Evolutionary conservation across 2,888 invertebrate species (phyloP).

Genomic region (Meandrusa payeni): DNA sequence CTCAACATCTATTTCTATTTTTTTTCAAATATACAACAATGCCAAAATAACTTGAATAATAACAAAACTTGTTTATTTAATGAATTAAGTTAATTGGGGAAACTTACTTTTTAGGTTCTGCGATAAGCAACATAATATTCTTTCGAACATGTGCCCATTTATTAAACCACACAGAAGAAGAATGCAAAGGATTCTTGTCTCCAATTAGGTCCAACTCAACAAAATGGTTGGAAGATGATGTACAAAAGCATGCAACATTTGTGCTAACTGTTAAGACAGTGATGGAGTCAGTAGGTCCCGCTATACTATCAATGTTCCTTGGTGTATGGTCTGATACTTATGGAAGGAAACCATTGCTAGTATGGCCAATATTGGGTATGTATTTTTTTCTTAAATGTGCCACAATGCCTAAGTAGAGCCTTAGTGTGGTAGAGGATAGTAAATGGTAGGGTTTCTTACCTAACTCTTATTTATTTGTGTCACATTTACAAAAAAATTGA

Average conservation of each 20-base stretch:
- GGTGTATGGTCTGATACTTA: conserved; percentile 92
- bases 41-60: too few species aligned
- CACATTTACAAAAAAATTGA: too few species aligned
- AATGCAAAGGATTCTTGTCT: conserved; percentile 78
- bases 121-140: conserved; percentile 84
- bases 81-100: too few species aligned
- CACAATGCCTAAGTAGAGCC: too few species aligned
- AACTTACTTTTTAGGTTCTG: conserved; percentile 75
- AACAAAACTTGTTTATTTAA: too few species aligned
- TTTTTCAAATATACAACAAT: too few species aligned
- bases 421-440: too few species aligned
- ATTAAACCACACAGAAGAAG: conserved; percentile 76
- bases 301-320: conserved; percentile 84
- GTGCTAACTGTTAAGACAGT: conserved; percentile 83
- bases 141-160: conserved; percentile 84
- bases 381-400: too few species aligned
- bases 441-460: too few species aligned
- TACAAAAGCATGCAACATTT: conserved; percentile 83
- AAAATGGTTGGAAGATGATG: conserved; percentile 60
- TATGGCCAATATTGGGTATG: conserved; percentile 83
- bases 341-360: conserved; percentile 86
- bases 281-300: conserved; percentile 84
- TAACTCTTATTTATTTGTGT: too few species aligned
- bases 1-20: too few species aligned
- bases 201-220: conserved; percentile 77